A percentile compares a stretch with the other conserved stretches of the same genome.
phyloP scores from a whole-genome alignment of 2,888 invertebrate species.

The Phymatocera aterrima region DNA sequence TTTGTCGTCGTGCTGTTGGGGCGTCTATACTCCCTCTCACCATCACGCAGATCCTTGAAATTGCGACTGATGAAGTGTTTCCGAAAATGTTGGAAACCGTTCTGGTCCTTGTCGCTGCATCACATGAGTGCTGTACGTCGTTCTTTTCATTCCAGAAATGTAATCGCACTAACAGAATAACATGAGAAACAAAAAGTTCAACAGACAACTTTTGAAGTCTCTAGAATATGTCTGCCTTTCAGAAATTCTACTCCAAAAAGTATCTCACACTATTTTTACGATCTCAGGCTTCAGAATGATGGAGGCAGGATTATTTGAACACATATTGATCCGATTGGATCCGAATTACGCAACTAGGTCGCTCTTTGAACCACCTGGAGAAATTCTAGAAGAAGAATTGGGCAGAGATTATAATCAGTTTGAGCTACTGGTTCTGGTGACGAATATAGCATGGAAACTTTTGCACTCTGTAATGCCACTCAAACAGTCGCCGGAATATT shows the following conservation, averaged over 20 bases:
- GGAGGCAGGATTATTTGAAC: constrained; percentile 66
- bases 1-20: constrained; percentile 60
- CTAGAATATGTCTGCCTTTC: too few species aligned
- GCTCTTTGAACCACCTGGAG: constrained; percentile 52
- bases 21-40: constrained; percentile 69
- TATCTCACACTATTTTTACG: background rate
- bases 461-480: constrained; percentile 57
- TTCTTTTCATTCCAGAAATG: background rate
- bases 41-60: constrained; percentile 64
- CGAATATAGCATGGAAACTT: constrained; percentile 60
- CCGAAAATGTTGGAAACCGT: constrained; percentile 64
- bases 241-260: background rate
- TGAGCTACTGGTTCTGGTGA: constrained; percentile 54
- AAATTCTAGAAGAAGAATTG: constrained; percentile 44
- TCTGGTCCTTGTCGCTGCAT: constrained; percentile 61
- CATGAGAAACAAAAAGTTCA: background rate
- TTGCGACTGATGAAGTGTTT: constrained; percentile 65
- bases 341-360: constrained; percentile 63
- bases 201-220: too few species aligned
- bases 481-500: constrained; percentile 4
- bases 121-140: constrained; percentile 67
- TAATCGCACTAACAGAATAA: background rate
- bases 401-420: constrained; percentile 46
- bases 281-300: constrained; percentile 68
- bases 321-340: constrained; percentile 68